Base-by-base conservation (phyloP, 2,113 vertebrate genomes). In the Salvelinus fontinalis region DNA sequence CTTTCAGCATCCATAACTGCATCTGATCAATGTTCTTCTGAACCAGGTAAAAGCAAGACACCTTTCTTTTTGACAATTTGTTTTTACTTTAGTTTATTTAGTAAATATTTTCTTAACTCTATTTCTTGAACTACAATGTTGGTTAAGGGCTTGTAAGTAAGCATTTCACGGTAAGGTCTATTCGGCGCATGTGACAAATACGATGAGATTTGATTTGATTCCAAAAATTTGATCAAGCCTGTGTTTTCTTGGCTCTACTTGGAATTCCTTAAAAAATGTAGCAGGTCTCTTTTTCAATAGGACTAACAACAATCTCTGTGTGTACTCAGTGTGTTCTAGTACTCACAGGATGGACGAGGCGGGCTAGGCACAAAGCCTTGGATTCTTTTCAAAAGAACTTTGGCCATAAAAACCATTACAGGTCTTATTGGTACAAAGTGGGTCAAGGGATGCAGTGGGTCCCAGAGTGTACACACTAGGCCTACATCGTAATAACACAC, bases 351-450 rank as follows among this genome's bases (percentile, higher is more conserved):
- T 34, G 31, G 71, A 75, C 14, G 22, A 75, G 11, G 27, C 54
- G 74, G 75, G 70, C 26, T 24, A 0, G 2, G 67, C 64, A 48
- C 67, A 57, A 69, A 75, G 76, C 71, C 44, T 77, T 44, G 13
- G 83, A 72, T 44, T 3, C 20, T 60, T 78, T 87, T 89, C 82
- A 87, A 85, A 83, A 78, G 31, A 71, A 70, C 71, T 49, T 27
- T 49, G 39, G 60, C 49, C 73, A 81, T 84, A 71, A 86, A 76
- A 83, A 62, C 8, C 70, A 78, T 82, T 70, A 82, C 39, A 67
- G 60, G 62, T 29, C 74, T 77, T 73, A 89, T 84, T 75, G 71
- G 29, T 81, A 75, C 75, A 83, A 88, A 83, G 87, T 87, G 84
- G 81, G 39, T 27, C 54, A 68, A 31, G 3, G 57, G 65, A 66